Conservation (phyloP, 2,888 invertebrate species). For the Lydus trimaculatus region DNA sequence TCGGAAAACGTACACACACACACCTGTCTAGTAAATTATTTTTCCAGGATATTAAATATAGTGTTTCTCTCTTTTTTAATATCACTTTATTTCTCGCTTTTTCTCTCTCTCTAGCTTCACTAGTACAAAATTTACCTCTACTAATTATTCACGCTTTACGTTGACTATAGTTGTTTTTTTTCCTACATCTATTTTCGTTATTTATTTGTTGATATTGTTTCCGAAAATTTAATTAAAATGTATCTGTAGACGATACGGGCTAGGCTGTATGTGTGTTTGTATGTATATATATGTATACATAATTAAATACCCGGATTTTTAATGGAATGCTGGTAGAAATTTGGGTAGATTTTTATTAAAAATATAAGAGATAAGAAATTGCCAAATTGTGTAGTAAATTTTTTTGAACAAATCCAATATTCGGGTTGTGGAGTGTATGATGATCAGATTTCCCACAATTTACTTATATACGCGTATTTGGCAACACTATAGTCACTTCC, state of each 20-base stretch:
- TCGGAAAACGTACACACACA: slow-evolving; percentile 7
- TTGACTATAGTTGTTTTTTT: slow-evolving; percentile 10
- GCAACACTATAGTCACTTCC: slow-evolving; percentile 38
- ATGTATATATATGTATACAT: slow-evolving; percentile 38
- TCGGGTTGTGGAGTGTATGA: neutral
- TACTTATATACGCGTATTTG: slow-evolving; percentile 37
- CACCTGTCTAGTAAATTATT: slow-evolving; percentile 29
- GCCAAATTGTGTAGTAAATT: slow-evolving; percentile 6
- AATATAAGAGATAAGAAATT: slow-evolving; percentile 10
- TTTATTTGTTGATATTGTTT: slow-evolving; percentile 1
- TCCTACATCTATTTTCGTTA: neutral
- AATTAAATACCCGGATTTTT: slow-evolving; percentile 42
- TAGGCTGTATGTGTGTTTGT: slow-evolving; percentile 26
- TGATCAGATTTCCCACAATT: slow-evolving; percentile 43
- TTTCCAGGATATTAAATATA: slow-evolving; percentile 2
- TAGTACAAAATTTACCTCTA: neutral
- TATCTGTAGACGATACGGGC: slow-evolving; percentile 20
- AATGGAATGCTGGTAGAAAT: slow-evolving; percentile 34
- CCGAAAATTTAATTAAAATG: slow-evolving; percentile 31
- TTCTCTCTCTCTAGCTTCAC: neutral
- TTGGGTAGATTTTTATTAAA: slow-evolving; percentile 6
- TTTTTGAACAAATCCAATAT: slow-evolving; percentile 12
- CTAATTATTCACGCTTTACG: slow-evolving; percentile 2
- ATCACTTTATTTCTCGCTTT: neutral
- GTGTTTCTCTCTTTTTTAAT: slow-evolving; percentile 3